Percentiles rank a stretch among this genome's conserved stretches.
Evolutionary conservation across 2,888 invertebrate genomes (phyloP).

Genomic region (Ophioninae sp.): DNA sequence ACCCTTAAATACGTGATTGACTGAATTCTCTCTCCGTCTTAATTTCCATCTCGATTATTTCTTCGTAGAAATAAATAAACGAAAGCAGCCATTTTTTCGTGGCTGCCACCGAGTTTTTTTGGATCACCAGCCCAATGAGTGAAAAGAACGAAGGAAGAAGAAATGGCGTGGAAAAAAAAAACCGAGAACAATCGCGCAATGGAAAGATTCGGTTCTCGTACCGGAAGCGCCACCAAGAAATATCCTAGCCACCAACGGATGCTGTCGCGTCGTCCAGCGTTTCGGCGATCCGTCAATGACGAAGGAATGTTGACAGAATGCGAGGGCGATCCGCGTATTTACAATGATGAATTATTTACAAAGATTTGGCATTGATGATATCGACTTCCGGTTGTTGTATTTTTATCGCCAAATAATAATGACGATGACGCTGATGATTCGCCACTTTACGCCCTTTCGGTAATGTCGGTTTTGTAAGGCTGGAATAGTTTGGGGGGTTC

Average conservation of each 20-base stretch:
- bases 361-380: not conserved
- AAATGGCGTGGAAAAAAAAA: not conserved
- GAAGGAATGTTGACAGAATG: not conserved
- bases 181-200: not conserved
- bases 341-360: not conserved
- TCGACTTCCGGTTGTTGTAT: not conserved
- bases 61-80: slow-evolving; percentile 50
- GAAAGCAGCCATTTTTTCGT: too few relatives aligned
- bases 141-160: too few relatives aligned
- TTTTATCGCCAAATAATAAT: too few relatives aligned
- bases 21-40: slow-evolving; percentile 8
- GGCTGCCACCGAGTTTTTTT: too few relatives aligned
- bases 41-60: slow-evolving; percentile 12
- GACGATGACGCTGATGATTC: not conserved
- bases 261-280: slow-evolving; percentile 62
- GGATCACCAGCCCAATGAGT: too few relatives aligned
- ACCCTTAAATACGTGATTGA: slow-evolving; percentile 33
- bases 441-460: slow-evolving; percentile 72
- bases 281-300: slow-evolving; percentile 19
- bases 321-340: not conserved
- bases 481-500: slow-evolving; percentile 87
- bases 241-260: not conserved
- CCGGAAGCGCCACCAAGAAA: slow-evolving; percentile 1
- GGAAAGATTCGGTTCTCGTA: not conserved
- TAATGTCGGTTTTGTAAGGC: slow-evolving; percentile 86